phyloP scores from a whole-genome alignment of 2,113 vertebrate species.

The Melierax canorus region DNA sequence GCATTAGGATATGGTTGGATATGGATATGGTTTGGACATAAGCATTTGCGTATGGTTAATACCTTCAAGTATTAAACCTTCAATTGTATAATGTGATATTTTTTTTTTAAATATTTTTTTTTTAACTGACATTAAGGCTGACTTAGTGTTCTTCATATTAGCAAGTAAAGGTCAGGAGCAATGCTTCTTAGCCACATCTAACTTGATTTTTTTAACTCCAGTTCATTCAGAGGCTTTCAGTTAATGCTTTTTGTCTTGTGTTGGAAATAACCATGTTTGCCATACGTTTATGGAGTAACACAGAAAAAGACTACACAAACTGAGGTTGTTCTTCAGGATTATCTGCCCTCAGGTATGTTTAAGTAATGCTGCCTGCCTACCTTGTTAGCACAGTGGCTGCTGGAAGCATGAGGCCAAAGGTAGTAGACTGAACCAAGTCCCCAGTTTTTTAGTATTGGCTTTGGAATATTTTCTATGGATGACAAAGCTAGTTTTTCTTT shows the following conservation, averaged over 20 bases:
- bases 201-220: background rate
- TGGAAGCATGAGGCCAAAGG: background rate
- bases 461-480: background rate
- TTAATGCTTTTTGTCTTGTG: background rate
- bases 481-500: background rate
- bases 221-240: background rate
- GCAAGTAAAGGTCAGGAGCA: background rate
- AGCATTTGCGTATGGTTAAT: background rate
- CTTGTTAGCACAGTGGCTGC: background rate
- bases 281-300: background rate
- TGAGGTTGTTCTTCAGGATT: background rate
- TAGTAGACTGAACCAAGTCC: background rate
- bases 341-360: background rate
- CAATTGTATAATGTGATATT: background rate
- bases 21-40: background rate
- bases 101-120: background rate
- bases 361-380: background rate
- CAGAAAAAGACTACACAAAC: background rate
- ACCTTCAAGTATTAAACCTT: background rate
- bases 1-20: background rate
- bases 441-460: background rate
- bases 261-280: background rate
- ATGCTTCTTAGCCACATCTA: background rate
- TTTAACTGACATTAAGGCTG: background rate
- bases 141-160: background rate